phyloP scores from a whole-genome alignment of 1,140 invertebrate genomes.

The Drosophila trapezifrons region DNA sequence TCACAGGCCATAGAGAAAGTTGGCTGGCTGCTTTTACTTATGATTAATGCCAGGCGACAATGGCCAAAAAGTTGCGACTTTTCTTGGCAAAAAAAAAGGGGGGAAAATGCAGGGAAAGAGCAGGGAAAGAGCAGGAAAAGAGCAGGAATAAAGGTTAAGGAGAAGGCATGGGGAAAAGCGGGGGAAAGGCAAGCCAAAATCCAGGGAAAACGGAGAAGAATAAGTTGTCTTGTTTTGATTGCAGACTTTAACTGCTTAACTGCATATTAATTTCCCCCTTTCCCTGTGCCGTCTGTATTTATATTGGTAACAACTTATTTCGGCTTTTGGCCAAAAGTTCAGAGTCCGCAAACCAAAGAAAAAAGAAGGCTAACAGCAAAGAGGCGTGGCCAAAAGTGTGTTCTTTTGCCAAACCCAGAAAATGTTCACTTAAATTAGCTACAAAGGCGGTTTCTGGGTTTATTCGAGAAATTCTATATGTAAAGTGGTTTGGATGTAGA shows the following conservation, averaged over 20 bases:
- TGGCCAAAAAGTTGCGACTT: constrained; percentile 37
- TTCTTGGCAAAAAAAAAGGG: neutral
- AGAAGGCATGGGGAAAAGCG: neutral
- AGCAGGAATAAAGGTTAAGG: too few species aligned
- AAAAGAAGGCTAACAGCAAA: constrained; percentile 50
- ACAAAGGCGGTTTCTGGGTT: constrained; percentile 17
- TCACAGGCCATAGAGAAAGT: constrained; percentile 17
- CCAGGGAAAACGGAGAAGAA: neutral
- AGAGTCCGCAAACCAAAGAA: constrained; percentile 32
- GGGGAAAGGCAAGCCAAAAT: neutral
- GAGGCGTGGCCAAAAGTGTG: constrained; percentile 45
- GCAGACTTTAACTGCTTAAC: constrained; percentile 45
- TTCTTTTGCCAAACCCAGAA: constrained; percentile 33
- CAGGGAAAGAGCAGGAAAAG: neutral
- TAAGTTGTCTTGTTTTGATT: constrained; percentile 34
- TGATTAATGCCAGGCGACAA: constrained; percentile 44
- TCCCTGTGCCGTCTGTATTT: constrained; percentile 27
- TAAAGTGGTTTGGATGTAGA: neutral
- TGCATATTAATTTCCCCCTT: constrained; percentile 45
- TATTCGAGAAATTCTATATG: neutral
- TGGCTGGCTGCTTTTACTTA: constrained; percentile 22
- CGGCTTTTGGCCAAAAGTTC: constrained; percentile 60
- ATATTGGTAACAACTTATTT: constrained; percentile 47
- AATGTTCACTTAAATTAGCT: constrained; percentile 44
- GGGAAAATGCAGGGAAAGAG: neutral